A percentile compares a stretch with the other conserved stretches of the same genome.
These are phyloP conservation scores for Saxidomus purpurata DNA, from an alignment of 1,140 invertebrate genomes.

Conservation along the genomic window DNA sequence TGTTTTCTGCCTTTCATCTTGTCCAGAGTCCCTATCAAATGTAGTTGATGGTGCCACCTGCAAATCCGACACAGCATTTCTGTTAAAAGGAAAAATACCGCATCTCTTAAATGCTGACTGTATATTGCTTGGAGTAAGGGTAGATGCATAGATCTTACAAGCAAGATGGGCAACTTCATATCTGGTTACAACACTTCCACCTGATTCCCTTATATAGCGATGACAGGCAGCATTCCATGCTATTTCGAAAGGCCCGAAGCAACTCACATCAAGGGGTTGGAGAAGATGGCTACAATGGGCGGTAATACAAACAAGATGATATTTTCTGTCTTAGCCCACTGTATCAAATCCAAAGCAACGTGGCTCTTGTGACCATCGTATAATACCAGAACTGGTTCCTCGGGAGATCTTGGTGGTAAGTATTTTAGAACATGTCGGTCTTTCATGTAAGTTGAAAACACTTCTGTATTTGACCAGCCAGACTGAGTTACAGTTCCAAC, in stretches of 20 bases:
- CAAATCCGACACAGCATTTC: conserved; percentile 8
- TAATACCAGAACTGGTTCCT: not conserved
- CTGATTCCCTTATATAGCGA: no score
- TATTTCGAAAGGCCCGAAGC: no score
- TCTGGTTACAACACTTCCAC: not conserved
- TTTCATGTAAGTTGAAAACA: no score
- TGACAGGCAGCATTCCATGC: no score
- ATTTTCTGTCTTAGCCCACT: conserved; percentile 15
- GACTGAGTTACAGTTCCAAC: no score
- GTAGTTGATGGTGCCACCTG: conserved; percentile 4
- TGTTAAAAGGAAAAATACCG: conserved; percentile 3
- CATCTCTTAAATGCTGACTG: conserved; percentile 28
- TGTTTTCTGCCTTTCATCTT: not conserved
- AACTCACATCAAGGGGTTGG: conserved; percentile 15
- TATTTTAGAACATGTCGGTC: conserved; percentile 17
- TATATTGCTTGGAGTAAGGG: not conserved
- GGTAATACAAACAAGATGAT: conserved; percentile 28
- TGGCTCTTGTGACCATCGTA: conserved; percentile 33
- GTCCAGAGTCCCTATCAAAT: not conserved
- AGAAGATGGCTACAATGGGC: conserved; percentile 31
- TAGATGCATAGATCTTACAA: conserved; percentile 1
- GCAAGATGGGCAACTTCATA: conserved; percentile 13
- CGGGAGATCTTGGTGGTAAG: not conserved
- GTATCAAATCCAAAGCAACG: not conserved
- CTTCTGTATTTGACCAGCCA: no score